phyloP scores from a whole-genome alignment of 2,797 vertebrate genomes.

The Scyliorhinus canicula region DNA sequence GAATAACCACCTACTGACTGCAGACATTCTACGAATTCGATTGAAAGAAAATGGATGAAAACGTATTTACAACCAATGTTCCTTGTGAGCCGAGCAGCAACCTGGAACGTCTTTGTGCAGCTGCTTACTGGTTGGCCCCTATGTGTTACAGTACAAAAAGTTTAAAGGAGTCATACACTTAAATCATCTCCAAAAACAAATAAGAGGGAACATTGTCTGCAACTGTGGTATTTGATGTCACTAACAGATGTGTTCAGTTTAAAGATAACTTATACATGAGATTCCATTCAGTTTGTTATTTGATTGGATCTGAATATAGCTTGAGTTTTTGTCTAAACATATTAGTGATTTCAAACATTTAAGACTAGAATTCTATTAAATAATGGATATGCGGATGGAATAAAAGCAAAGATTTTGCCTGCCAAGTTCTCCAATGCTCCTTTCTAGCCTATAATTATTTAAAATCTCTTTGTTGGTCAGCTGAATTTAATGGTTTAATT shows the following conservation, averaged over 20 bases:
- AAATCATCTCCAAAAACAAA: too few relatives aligned
- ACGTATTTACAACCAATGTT: not conserved
- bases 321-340: not conserved
- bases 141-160: too few relatives aligned
- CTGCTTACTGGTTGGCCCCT: too few relatives aligned
- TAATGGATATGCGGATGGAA: not conserved
- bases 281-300: not conserved
- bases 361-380: not conserved
- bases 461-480: not conserved
- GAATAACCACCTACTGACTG: too few relatives aligned
- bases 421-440: not conserved
- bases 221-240: not conserved
- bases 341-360: not conserved
- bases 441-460: not conserved
- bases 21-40: too few relatives aligned
- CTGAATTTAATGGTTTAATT: not conserved
- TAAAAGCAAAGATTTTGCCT: not conserved
- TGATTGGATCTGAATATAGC: not conserved
- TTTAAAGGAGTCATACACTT: too few relatives aligned
- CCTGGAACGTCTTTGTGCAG: too few relatives aligned
- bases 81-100: too few relatives aligned
- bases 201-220: not conserved
- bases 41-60: too few relatives aligned
- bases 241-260: not conserved
- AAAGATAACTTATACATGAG: not conserved